phyloP scores from a whole-genome alignment of 2,797 vertebrate genomes.

The Antrozous pallidus region DNA sequence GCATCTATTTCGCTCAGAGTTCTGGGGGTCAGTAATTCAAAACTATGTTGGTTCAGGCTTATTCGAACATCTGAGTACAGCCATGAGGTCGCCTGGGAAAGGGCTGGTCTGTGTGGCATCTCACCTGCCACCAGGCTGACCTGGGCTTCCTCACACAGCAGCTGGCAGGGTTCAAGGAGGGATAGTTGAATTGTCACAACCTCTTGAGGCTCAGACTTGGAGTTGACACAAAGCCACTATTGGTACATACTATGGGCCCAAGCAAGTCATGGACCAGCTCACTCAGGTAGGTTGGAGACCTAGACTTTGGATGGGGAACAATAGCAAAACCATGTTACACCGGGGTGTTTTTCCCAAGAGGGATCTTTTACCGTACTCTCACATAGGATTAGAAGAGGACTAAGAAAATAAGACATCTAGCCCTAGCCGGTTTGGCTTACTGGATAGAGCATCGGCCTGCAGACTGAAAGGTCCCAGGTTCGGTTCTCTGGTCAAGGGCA shows the following conservation, averaged over 20 bases:
- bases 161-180: background rate
- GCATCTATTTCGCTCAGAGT: background rate
- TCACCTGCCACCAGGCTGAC: background rate
- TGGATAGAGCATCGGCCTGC: too few species aligned
- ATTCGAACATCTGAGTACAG: background rate
- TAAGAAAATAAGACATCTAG: constrained; percentile 2
- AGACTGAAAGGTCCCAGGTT: too few species aligned
- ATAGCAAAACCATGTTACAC: background rate
- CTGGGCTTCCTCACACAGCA: background rate
- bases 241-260: background rate
- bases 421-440: too few species aligned
- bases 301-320: background rate
- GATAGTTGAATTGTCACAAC: background rate
- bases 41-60: background rate
- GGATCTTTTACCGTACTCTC: background rate
- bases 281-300: background rate
- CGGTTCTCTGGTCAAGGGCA: too few species aligned
- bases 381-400: background rate
- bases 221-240: background rate
- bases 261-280: background rate
- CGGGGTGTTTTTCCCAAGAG: background rate
- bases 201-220: background rate
- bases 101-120: background rate
- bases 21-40: background rate
- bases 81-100: background rate